Conservation (phyloP, 2,113 vertebrate species). For the Mormyrus lacerda region DNA sequence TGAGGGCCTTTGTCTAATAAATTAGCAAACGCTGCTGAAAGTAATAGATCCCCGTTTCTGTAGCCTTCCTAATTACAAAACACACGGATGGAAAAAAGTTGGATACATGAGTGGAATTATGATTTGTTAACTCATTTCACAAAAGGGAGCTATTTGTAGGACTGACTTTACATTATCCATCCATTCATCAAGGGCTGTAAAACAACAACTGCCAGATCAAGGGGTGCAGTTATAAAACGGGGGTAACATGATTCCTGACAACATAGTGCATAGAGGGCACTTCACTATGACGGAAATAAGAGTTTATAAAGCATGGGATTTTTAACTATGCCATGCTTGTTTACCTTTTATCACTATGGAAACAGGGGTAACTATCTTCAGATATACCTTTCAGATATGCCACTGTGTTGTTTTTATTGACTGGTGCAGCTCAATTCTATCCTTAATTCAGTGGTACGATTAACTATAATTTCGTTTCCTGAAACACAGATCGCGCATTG, state of each 20-base stretch:
- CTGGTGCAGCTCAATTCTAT: neutral
- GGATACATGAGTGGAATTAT: neutral
- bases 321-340: neutral
- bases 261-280: neutral
- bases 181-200: neutral
- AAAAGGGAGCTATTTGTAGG: neutral
- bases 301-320: neutral
- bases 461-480: neutral
- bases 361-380: neutral
- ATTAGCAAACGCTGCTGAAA: slow-evolving; percentile 14
- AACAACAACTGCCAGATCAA: neutral
- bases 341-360: neutral
- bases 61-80: neutral
- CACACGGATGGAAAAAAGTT: neutral
- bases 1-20: slow-evolving; percentile 4
- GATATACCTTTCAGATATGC: neutral
- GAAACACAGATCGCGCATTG: neutral
- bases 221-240: neutral
- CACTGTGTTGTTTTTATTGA: neutral
- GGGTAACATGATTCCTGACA: neutral
- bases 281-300: neutral
- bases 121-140: neutral
- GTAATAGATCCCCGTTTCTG: slow-evolving; percentile 2
- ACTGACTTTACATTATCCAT: neutral
- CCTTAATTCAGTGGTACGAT: neutral